A percentile compares a stretch with the other conserved stretches of the same genome.
Evolutionary conservation across 2,797 vertebrate species (phyloP).

Genomic region (Meda fulgida): DNA sequence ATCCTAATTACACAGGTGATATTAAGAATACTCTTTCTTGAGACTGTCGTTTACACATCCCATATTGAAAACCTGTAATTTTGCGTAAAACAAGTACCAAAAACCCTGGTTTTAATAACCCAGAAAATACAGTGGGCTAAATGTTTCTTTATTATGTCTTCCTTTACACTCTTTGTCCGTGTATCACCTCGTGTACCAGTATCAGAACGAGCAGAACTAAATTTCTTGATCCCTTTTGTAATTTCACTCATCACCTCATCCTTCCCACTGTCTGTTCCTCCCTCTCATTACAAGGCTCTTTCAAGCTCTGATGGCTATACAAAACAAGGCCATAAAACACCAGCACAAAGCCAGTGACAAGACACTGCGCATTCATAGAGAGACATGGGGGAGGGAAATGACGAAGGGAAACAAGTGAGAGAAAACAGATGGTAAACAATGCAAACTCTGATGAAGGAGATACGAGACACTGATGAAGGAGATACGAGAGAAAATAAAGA

Average conservation of each 20-base stretch:
- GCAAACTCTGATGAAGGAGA: slow-evolving; percentile 9
- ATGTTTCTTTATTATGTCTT: background rate
- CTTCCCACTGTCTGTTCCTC: slow-evolving; percentile 31
- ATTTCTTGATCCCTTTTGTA: slow-evolving; percentile 36
- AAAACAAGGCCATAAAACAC: slow-evolving; percentile 55
- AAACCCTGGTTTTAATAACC: background rate
- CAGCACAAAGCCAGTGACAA: slow-evolving; percentile 52
- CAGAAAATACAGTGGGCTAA: background rate
- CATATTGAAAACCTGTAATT: background rate
- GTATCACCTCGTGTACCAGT: background rate
- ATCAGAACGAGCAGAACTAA: slow-evolving; percentile 34
- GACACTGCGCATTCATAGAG: slow-evolving; percentile 31
- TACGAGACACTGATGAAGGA: background rate
- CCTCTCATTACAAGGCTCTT: slow-evolving; percentile 35
- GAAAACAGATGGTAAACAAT: slow-evolving; percentile 43
- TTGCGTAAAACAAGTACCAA: background rate
- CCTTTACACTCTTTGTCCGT: background rate
- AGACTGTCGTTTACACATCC: no score
- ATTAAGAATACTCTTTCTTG: no score
- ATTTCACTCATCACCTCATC: slow-evolving; percentile 57
- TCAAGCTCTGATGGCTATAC: slow-evolving; percentile 46
- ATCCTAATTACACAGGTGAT: no score
- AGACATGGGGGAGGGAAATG: slow-evolving; percentile 27
- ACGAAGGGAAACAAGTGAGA: background rate
- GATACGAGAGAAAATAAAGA: background rate